Evolutionary conservation across 2,797 vertebrate genomes (phyloP).

Genomic region (Sebastolobus alascanus): DNA sequence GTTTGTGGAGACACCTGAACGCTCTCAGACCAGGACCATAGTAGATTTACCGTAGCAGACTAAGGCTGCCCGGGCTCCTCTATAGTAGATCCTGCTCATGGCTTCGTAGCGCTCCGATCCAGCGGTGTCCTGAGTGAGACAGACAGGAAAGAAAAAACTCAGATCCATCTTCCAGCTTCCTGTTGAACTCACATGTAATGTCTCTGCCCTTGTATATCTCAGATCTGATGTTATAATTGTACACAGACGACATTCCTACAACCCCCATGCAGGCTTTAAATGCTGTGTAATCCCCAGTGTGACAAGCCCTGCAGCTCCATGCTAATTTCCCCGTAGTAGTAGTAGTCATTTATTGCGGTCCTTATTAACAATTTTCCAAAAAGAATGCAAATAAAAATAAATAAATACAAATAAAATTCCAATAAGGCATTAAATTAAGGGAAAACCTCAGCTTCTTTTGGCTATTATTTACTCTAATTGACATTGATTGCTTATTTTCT

Average conservation of each 20-base stretch:
- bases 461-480: not conserved
- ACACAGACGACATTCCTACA: slow-evolving; percentile 22
- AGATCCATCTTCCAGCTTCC: not conserved
- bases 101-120: slow-evolving; percentile 98
- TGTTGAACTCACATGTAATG: not conserved
- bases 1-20: not conserved
- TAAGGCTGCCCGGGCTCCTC: slow-evolving; percentile 94
- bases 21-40: too few species aligned
- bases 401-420: not conserved
- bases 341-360: not conserved
- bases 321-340: not conserved
- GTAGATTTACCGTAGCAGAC: slow-evolving; percentile 92
- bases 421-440: accelerated
- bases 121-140: slow-evolving; percentile 90
- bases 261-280: not conserved
- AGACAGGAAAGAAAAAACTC: not conserved
- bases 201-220: not conserved
- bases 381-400: not conserved
- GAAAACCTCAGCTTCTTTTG: not conserved
- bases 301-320: not conserved
- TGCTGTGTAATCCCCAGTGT: not conserved
- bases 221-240: not conserved
- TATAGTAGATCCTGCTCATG: slow-evolving; percentile 99
- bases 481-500: not conserved
- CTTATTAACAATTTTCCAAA: not conserved